A percentile compares a stretch with the other conserved stretches of the same genome.
These are phyloP conservation scores for Calliopum simillimum DNA, from an alignment of 2,888 invertebrate genomes.

Conservation along the genomic window DNA sequence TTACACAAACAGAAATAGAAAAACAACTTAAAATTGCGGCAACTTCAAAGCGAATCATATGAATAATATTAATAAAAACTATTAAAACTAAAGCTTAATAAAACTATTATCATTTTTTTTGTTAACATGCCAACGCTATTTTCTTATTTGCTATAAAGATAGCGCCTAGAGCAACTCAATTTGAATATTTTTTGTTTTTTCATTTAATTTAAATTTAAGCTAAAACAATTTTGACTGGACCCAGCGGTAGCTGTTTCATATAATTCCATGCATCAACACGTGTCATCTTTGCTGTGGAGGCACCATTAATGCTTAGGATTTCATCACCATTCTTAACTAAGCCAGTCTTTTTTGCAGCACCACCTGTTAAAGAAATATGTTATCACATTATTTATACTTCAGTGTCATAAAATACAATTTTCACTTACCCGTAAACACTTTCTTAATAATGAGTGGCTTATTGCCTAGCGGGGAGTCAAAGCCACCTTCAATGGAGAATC, in stretches of 20 bases:
- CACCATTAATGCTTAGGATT: constrained; percentile 84
- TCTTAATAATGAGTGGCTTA: constrained; percentile 88
- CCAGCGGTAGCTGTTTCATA: constrained; percentile 89
- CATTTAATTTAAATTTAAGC: constrained; percentile 48
- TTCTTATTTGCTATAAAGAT: too few species aligned
- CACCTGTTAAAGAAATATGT: constrained; percentile 71
- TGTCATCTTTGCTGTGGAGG: constrained; percentile 85
- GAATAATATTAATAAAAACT: not conserved
- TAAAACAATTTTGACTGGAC: constrained; percentile 73
- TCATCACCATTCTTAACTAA: constrained; percentile 88
- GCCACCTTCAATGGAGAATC: constrained; percentile 95
- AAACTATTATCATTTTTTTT: not conserved
- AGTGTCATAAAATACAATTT: constrained; percentile 9
- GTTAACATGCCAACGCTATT: too few species aligned
- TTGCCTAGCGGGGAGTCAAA: constrained; percentile 91
- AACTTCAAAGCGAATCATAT: not conserved
- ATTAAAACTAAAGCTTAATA: not conserved
- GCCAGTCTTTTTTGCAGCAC: constrained; percentile 89
- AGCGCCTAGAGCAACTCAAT: too few species aligned
- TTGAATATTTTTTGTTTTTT: not conserved
- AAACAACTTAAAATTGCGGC: constrained; percentile 12
- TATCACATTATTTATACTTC: not conserved
- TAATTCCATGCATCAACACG: constrained; percentile 95
- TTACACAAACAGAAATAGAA: constrained; percentile 8
- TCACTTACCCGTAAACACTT: constrained; percentile 88